These are phyloP conservation scores for Panorpa germanica DNA, from an alignment of 2,888 invertebrate genomes.

Conservation along the genomic window DNA sequence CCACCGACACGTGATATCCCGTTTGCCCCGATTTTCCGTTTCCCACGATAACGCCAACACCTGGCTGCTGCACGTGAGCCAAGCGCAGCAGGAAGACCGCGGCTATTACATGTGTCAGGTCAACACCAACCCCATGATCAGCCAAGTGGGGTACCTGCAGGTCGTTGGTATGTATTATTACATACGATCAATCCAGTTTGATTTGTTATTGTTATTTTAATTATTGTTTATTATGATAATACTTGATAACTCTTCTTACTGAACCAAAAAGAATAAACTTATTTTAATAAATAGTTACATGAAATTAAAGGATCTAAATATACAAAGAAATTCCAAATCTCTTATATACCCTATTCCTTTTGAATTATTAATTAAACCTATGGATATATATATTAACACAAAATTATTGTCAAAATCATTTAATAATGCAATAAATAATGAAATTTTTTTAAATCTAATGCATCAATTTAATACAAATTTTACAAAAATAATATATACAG, in stretches of 20 bases:
- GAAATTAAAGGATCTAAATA: too few species aligned
- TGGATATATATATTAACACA: too few species aligned
- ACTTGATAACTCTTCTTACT: not conserved
- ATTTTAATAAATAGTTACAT: too few species aligned
- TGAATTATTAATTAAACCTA: too few species aligned
- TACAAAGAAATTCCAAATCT: too few species aligned
- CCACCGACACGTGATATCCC: conserved; percentile 78
- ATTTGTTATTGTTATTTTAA: conserved; percentile 1
- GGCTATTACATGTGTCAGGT: conserved; percentile 83
- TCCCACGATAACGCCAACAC: conserved; percentile 84
- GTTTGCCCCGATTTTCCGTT: conserved; percentile 79
- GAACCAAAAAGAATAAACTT: too few species aligned
- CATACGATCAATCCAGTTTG: not conserved
- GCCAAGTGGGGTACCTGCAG: conserved; percentile 82
- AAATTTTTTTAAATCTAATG: too few species aligned
- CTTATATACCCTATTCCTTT: too few species aligned
- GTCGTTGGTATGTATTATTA: conserved; percentile 59
- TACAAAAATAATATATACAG: too few species aligned
- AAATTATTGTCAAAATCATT: too few species aligned
- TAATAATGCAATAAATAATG: too few species aligned
- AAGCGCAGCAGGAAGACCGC: conserved; percentile 79
- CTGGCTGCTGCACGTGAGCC: conserved; percentile 77
- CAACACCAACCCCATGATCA: conserved; percentile 89
- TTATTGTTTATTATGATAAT: conserved; percentile 1
- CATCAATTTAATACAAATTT: too few species aligned